Conservation (phyloP, 2,888 invertebrate genomes). For the Acholoe squamosa region DNA sequence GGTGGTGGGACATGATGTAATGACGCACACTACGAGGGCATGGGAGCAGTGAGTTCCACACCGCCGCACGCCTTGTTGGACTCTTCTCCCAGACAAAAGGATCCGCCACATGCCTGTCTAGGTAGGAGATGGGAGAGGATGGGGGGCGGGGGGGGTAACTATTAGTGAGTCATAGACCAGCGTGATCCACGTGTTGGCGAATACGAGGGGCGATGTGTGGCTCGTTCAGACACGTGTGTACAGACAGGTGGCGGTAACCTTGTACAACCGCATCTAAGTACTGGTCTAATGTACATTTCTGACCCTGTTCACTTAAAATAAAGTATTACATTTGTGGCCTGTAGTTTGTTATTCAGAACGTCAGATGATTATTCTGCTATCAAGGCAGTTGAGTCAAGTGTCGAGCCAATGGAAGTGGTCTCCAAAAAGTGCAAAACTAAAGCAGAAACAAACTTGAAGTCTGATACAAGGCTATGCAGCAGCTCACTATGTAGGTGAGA, state of each 20-base stretch:
- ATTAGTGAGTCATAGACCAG: neutral
- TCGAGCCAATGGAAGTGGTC: neutral
- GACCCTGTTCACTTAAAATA: too few species aligned
- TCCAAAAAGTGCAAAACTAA: too few species aligned
- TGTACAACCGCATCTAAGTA: too few species aligned
- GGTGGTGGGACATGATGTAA: too few species aligned
- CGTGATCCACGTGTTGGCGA: neutral
- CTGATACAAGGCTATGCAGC: too few species aligned
- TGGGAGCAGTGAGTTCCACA: neutral
- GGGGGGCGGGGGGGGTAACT: neutral
- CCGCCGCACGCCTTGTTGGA: neutral
- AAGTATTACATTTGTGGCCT: too few species aligned
- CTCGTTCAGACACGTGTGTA: neutral
- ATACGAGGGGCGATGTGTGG: neutral
- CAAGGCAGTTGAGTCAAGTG: slow-evolving; percentile 14
- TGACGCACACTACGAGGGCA: neutral
- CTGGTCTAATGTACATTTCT: too few species aligned
- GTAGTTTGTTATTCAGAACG: too few species aligned
- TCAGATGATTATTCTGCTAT: neutral
- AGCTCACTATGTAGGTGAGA: too few species aligned
- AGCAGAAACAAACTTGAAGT: too few species aligned
- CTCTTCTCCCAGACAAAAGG: slow-evolving; percentile 31
- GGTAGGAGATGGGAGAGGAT: neutral
- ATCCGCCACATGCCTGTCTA: neutral
- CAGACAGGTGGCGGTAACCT: neutral